Evolutionary conservation across 2,888 invertebrate genomes (phyloP), one percentile per base, ranked within the genome.

Genomic region (Caenorhabditis parvicauda): DNA sequence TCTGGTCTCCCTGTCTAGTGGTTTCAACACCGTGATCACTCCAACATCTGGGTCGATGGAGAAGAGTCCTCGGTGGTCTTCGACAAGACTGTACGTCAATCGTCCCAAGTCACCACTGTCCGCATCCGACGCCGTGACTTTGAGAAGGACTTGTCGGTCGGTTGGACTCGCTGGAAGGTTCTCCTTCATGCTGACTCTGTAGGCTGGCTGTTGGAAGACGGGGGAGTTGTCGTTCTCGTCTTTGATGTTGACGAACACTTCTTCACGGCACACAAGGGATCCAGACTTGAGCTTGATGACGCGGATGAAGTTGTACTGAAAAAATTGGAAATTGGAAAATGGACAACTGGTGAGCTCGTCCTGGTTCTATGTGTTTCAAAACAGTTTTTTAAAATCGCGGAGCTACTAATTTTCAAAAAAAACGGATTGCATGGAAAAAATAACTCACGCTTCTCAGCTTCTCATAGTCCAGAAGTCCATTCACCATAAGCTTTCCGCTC

Each of bases 1-100:
- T 75, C 89, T 88, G 3, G 88, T 86, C 83, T 95, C 95, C 25
- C 94, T 87, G 83, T 96, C 95, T 51, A 95, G 84, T 75, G 89
- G 88, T 0, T 90, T 90, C 61, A 90, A 89, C 0, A 93, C 88
- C 81, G 89, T 88, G 7, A 95, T 84, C 72, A 91, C 90, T 0
- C 94, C 94, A 1, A 89, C 89, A 79, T 88, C 88, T 22, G 89
- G 86, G 82, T 94, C 91, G 52, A 95, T 87, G 7, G 89, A 87
- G 83, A 94, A 93, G 9, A 44, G 53, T 14, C 51, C 63, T 17
- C 58, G 39, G 39, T 53, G 38, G 72, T 90, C 88, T 47, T 55
- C 24, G 2, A 28, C n/a, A 19, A 60, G 25, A 38, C 19, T 19
- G 38, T 43, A 54, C 14, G 39, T 44, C 3, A 61, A 35, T 7